Percentiles rank a stretch among this genome's conserved stretches.
These are phyloP conservation scores for Tuta absoluta DNA, from an alignment of 2,888 invertebrate species.

Conservation along the genomic window DNA sequence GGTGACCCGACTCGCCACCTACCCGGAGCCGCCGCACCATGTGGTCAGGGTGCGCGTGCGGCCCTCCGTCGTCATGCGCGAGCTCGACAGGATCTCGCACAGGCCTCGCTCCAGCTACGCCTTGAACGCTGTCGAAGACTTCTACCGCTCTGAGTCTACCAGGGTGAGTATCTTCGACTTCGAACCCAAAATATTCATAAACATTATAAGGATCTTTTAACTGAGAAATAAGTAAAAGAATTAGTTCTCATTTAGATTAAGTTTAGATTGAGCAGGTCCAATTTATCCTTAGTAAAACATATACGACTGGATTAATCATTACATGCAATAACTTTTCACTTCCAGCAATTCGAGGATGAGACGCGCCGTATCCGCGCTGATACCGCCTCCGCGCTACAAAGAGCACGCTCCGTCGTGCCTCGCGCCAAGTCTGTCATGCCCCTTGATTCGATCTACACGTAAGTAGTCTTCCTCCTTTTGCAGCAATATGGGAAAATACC, in stretches of 20 bases:
- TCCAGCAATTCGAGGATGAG: conserved; percentile 91
- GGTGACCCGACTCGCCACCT: conserved; percentile 82
- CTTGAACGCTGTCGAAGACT: conserved; percentile 87
- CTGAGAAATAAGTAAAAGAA: too few relatives aligned
- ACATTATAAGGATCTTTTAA: too few relatives aligned
- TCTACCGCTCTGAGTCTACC: conserved; percentile 88
- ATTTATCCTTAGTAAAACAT: too few relatives aligned
- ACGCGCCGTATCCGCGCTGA: conserved; percentile 90
- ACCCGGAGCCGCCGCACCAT: conserved; percentile 80
- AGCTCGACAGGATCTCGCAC: conserved; percentile 85
- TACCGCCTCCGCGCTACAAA: conserved; percentile 86
- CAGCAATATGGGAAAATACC: not conserved
- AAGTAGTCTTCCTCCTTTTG: conserved; percentile 46
- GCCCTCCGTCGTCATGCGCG: conserved; percentile 84
- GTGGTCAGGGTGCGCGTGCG: conserved; percentile 81
- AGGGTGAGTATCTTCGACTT: conserved; percentile 77
- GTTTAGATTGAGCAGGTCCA: too few relatives aligned
- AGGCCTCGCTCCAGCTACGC: conserved; percentile 82
- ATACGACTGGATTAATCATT: not conserved
- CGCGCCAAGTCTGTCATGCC: conserved; percentile 83
- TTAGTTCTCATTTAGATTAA: too few relatives aligned
- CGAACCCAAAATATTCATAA: not conserved
- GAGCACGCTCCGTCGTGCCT: conserved; percentile 88
- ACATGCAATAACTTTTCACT: conserved; percentile 29
- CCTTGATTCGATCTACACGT: conserved; percentile 81